Conservation (phyloP, 1,140 invertebrate species). For the Chionoecetes opilio region DNA sequence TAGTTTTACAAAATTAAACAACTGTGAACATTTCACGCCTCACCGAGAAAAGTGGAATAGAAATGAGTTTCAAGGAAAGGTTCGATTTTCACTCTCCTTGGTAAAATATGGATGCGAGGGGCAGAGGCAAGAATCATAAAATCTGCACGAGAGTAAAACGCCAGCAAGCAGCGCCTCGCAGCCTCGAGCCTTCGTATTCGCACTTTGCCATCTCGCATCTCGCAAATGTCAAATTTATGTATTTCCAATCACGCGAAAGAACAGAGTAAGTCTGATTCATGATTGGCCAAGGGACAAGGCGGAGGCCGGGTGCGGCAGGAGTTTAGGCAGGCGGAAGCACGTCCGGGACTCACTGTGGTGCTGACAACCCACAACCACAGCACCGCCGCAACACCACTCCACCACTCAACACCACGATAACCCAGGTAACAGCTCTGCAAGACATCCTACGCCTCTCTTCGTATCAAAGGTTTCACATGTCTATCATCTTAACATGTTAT, state of each 20-base stretch:
- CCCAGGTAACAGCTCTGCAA: neutral
- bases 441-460: neutral
- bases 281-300: neutral
- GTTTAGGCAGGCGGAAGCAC: neutral
- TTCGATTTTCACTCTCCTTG: constrained; percentile 19
- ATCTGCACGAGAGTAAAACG: neutral
- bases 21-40: neutral
- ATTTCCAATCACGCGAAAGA: neutral
- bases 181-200: neutral
- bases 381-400: neutral
- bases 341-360: neutral
- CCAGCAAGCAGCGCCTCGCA: neutral
- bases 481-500: too few species aligned
- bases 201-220: neutral
- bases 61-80: neutral
- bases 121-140: constrained; percentile 20
- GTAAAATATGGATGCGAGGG: neutral
- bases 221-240: constrained; percentile 19
- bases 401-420: too few species aligned
- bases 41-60: neutral
- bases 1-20: neutral
- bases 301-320: neutral
- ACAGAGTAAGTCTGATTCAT: neutral
- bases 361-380: neutral
- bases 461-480: too few species aligned